A percentile compares a stretch with the other conserved stretches of the same genome.
phyloP scores from a whole-genome alignment of 2,113 vertebrate genomes.

The Marmota monax region DNA sequence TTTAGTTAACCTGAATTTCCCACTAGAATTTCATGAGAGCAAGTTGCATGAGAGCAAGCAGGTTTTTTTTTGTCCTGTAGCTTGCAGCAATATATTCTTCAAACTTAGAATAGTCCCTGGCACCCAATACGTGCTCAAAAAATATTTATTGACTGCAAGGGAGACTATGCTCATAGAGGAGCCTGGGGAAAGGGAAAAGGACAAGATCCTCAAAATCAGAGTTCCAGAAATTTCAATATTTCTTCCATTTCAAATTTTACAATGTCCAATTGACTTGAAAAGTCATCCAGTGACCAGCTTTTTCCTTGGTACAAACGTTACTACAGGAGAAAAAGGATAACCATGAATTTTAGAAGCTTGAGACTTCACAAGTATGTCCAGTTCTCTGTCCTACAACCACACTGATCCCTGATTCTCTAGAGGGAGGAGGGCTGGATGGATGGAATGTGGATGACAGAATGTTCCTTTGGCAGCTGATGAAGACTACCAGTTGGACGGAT shows the following conservation, averaged over 20 bases:
- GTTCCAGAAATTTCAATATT: not conserved
- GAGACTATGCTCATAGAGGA: not conserved
- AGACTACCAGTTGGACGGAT: not conserved
- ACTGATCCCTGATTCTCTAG: not conserved
- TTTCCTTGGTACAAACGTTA: conserved; percentile 4
- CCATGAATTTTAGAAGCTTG: not conserved
- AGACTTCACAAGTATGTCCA: not conserved
- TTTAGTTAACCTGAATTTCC: not conserved
- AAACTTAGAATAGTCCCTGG: not conserved
- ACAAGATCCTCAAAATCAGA: not conserved
- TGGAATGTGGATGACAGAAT: conserved; percentile 48
- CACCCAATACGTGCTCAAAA: not conserved
- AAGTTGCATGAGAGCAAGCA: not conserved
- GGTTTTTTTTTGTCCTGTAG: not conserved
- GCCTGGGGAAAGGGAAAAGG: not conserved
- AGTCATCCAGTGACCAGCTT: not conserved
- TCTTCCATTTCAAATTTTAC: conserved; percentile 41
- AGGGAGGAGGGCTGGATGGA: conserved; percentile 1
- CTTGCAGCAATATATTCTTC: not conserved
- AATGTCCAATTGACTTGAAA: not conserved
- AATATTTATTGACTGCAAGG: not conserved
- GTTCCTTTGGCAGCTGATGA: conserved; percentile 59
- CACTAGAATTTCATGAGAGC: not conserved
- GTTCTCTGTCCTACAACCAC: not conserved
- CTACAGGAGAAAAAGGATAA: not conserved